A percentile compares a stretch with the other conserved stretches of the same genome.
These are phyloP conservation scores for Sturnira hondurensis DNA, from an alignment of 2,113 vertebrate species.

Conservation along the genomic window DNA sequence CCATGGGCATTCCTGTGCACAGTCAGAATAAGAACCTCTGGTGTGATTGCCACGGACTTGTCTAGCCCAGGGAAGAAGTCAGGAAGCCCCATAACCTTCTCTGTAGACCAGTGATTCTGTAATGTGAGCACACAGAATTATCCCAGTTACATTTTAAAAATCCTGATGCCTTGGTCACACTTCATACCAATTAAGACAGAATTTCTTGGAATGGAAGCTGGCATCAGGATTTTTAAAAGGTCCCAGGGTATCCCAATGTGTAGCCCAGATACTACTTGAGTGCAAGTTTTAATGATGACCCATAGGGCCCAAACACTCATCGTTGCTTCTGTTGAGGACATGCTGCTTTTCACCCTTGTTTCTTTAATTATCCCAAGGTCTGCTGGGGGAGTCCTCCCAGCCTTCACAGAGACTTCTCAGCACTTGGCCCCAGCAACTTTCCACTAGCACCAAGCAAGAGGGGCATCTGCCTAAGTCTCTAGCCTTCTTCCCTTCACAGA, in stretches of 20 bases:
- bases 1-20: too few relatives aligned
- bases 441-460: not conserved
- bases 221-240: not conserved
- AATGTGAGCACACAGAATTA: accelerated
- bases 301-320: not conserved
- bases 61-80: not conserved
- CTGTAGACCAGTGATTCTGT: not conserved
- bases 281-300: not conserved
- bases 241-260: not conserved
- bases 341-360: not conserved
- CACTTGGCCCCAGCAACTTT: not conserved
- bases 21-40: not conserved
- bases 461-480: not conserved
- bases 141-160: not conserved
- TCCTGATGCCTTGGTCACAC: not conserved
- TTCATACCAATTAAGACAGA: not conserved
- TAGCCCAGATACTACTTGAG: not conserved
- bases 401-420: not conserved
- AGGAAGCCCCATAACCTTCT: not conserved
- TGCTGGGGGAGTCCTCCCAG: too few relatives aligned
- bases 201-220: not conserved
- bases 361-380: not conserved
- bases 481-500: not conserved
- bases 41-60: not conserved
- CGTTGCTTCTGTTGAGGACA: not conserved